These are phyloP conservation scores for Oryzias melastigma DNA, from an alignment of 2,113 vertebrate species.

Conservation along the genomic window DNA sequence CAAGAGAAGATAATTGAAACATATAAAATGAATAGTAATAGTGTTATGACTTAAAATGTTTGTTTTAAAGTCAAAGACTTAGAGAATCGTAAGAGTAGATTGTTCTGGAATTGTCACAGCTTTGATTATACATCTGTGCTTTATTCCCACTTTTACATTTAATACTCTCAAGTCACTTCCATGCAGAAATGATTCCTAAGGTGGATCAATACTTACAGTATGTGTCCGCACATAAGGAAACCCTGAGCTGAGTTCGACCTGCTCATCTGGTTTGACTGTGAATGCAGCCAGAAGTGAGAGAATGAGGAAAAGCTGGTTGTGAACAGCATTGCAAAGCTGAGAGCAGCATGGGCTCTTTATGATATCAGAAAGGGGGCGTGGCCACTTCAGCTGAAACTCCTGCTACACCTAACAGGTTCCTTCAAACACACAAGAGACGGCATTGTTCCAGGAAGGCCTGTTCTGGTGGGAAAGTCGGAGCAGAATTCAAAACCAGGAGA, in stretches of 20 bases:
- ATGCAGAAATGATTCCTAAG: constrained; percentile 12
- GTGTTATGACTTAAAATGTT: no score
- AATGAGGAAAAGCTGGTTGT: background rate
- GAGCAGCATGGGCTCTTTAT: constrained; percentile 64
- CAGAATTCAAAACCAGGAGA: constrained; percentile 51
- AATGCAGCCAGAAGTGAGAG: constrained; percentile 28
- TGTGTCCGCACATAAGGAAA: constrained; percentile 19
- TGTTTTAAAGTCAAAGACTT: no score
- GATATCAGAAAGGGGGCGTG: constrained; percentile 80
- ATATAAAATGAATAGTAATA: no score
- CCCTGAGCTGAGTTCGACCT: constrained; percentile 50
- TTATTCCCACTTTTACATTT: constrained; percentile 28
- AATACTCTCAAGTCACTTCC: no score
- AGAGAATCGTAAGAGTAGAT: no score
- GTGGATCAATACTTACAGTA: constrained; percentile 9
- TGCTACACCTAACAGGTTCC: constrained; percentile 84
- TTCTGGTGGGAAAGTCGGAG: constrained; percentile 73
- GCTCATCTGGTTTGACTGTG: constrained; percentile 68
- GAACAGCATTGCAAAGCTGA: constrained; percentile 37
- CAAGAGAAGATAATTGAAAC: no score
- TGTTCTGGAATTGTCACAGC: background rate
- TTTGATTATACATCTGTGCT: constrained; percentile 21
- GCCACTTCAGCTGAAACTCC: constrained; percentile 68
- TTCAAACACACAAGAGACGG: constrained; percentile 72
- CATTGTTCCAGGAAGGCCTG: constrained; percentile 76